phyloP scores from a whole-genome alignment of 2,113 vertebrate species.

The Tetrax tetrax region DNA sequence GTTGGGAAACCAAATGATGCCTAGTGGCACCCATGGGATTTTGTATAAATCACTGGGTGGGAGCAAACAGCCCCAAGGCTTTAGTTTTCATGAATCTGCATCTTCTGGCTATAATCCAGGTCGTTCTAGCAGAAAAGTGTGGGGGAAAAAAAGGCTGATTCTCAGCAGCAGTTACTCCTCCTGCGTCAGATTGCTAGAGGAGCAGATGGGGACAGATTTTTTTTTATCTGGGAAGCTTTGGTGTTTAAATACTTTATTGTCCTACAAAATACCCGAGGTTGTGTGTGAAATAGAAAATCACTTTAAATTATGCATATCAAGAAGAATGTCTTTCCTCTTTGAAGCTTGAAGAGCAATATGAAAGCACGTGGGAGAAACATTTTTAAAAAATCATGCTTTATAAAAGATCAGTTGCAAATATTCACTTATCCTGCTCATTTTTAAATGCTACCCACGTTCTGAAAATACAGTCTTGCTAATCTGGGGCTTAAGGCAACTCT shows the following conservation, averaged over 20 bases:
- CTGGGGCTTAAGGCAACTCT: slow-evolving; percentile 18
- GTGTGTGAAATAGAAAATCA: slow-evolving; percentile 4
- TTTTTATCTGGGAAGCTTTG: background rate
- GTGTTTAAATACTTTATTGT: background rate
- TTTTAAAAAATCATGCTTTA: slow-evolving; percentile 37
- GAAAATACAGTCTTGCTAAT: slow-evolving; percentile 11
- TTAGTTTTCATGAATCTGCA: background rate
- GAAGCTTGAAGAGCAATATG: slow-evolving; percentile 13
- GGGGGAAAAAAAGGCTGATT: background rate
- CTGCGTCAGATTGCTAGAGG: background rate
- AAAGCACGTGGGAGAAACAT: background rate
- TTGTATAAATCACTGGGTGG: background rate
- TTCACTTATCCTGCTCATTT: slow-evolving; percentile 28
- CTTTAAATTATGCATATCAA: slow-evolving; percentile 51
- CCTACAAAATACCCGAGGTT: background rate
- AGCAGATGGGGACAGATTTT: background rate
- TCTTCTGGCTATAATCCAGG: background rate
- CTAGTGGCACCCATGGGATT: background rate
- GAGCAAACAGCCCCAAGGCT: background rate
- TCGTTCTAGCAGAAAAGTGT: background rate
- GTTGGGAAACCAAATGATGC: background rate
- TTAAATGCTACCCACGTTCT: background rate
- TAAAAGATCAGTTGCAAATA: slow-evolving; percentile 39
- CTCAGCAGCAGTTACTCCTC: background rate
- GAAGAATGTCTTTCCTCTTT: background rate